A percentile compares a stretch with the other conserved stretches of the same genome.
Evolutionary conservation across 1,140 invertebrate species (phyloP).

Genomic region (Himalopsyche phryganea): DNA sequence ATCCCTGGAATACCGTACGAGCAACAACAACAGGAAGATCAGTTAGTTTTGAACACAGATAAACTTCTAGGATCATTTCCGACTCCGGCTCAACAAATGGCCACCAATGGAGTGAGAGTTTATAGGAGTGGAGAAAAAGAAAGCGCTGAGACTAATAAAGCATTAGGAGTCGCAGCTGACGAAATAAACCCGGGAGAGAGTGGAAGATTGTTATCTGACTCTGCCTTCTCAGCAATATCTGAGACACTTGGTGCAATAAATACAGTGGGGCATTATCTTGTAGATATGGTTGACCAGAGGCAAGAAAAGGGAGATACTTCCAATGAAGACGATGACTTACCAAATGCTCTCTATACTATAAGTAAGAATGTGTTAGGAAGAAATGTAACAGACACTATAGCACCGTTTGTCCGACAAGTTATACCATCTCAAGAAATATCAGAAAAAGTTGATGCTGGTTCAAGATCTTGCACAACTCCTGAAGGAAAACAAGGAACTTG

Average conservation of each 20-base stretch:
- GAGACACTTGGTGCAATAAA: slow-evolving; percentile 74
- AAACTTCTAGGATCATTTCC: slow-evolving; percentile 15
- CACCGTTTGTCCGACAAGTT: slow-evolving; percentile 66
- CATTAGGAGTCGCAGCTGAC: slow-evolving; percentile 39
- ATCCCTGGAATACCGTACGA: not conserved
- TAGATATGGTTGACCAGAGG: slow-evolving; percentile 66
- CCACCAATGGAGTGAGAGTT: slow-evolving; percentile 6
- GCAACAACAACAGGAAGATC: slow-evolving; percentile 7
- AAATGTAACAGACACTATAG: slow-evolving; percentile 76
- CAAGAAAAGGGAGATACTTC: slow-evolving; percentile 45
- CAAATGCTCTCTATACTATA: slow-evolving; percentile 72
- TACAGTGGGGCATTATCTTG: slow-evolving; percentile 76
- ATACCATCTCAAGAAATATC: slow-evolving; percentile 54
- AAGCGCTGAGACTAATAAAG: slow-evolving; percentile 25
- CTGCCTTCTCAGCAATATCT: slow-evolving; percentile 61
- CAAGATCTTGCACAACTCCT: slow-evolving; percentile 72
- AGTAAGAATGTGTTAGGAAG: slow-evolving; percentile 76
- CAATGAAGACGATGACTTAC: slow-evolving; percentile 47
- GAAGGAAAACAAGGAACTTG: slow-evolving; percentile 76
- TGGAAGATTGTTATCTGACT: slow-evolving; percentile 53
- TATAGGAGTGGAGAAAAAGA: slow-evolving; percentile 18
- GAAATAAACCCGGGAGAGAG: slow-evolving; percentile 35
- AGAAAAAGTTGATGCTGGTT: slow-evolving; percentile 32
- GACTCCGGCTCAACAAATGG: not conserved
- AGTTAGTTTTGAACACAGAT: slow-evolving; percentile 14